Evolutionary conservation across 1,140 invertebrate genomes (phyloP), one percentile per base, ranked within the genome.

Genomic region (Thaumatotibia leucotreta): DNA sequence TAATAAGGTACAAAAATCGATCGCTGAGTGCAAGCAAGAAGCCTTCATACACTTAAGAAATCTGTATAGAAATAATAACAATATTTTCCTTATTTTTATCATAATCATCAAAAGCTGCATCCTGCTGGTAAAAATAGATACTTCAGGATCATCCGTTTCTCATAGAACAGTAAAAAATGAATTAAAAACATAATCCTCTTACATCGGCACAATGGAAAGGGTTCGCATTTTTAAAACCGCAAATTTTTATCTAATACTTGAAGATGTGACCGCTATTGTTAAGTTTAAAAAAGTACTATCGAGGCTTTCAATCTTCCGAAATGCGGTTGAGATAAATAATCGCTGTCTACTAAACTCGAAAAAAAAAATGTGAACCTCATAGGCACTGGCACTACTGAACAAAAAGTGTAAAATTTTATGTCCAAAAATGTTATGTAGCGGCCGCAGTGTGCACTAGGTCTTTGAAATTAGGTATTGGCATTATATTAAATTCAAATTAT

Each of bases 181-280:
- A 88, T 82, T 76, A 68, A 85, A 88, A 83, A 86, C 83, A 80
- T 86, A 86, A 88, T 88, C 86, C 75, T 80, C 86, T 88, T 86
- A 84, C 52, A 14, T 79, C 80, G 45, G 79, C 27, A 64, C 68
- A 63, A 77, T 72, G 78, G 79, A 83, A 84, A 75, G 75, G 80
- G 70, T 79, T 76, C 69, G 76, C 76, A 76, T 72, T 70, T 65
- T 61, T 52, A 72, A 76, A 79, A 86, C 83, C 84, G 74, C 86
- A 86, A 79, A 77, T 76, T 78, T 76, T 83, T 83, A 85, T 85
- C 79, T 84, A 83, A 85, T 85, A 82, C 79, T 35, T 24, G 31
- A 65, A 75, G 74, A 81, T 77, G 64, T 61, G 69, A 31, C 61
- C 24, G 52, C 52, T 27, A 29, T 58, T 58, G 52, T 58, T 58